Evolutionary conservation across 1,140 invertebrate genomes (phyloP), one percentile per base, ranked within the genome.

Genomic region (Wasmannia auropunctata): DNA sequence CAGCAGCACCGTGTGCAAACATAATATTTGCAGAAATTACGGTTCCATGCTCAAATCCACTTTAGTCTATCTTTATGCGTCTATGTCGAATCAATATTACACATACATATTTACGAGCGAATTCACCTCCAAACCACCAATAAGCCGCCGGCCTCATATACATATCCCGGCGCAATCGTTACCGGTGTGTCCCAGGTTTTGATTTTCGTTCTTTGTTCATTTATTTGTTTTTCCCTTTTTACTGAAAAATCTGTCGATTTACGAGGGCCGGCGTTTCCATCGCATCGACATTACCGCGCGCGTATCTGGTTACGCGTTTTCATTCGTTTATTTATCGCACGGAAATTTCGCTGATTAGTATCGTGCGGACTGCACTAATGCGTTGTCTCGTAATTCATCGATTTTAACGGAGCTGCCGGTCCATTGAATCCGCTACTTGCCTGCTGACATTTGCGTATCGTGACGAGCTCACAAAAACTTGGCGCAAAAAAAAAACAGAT

Each of bases 291-390:
- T 94, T 93, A 93, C 92, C 83, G 91, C 77, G 87, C 89, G 90
- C 92, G 88, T 93, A 94, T 93, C 92, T 92, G 90, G 91, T 92
- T 93, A 93, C 91, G 91, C 93, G 86, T 85, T 89, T 90, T 87
- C 86, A 91, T 91, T 92, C 90, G 87, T 93, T 93, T 92, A 92
- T 92, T 93, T 95, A 95, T 92, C 86, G 90, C 91, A 91, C 90
- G 88, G 91, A 94, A 94, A 95, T 95, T 94, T 94, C 90, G 93
- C 94, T 94, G 93, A 95, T 95, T 95, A 94, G 93, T 93, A 94
- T 94, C 93, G 93, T 94, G 94, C 92, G 92, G 93, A 94, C 91
- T 93, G 92, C 92, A 92, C 93, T 94, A 94, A 94, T 94, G 93
- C 93, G 93, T 92, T 94, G 93, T 94, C 93, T 94, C 94, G 93